Conservation (phyloP, 1,140 invertebrate genomes). For the Helicoverpa armigera region DNA sequence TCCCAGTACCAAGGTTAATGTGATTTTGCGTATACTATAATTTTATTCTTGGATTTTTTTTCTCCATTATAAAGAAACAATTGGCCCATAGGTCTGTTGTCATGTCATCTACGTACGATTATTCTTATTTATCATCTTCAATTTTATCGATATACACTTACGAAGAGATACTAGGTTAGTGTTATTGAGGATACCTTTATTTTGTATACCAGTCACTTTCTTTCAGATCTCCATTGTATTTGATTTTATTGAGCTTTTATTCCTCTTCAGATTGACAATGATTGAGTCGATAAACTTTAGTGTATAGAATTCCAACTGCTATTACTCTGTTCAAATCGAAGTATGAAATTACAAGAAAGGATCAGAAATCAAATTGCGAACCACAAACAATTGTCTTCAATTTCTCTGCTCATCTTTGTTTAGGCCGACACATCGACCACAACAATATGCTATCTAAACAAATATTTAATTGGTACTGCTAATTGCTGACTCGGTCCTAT, state of each 20-base stretch:
- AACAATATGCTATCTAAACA: constrained; percentile 71
- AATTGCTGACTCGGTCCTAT: constrained; percentile 77
- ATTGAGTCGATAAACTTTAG: neutral
- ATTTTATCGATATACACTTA: neutral
- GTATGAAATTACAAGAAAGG: neutral
- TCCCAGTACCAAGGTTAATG: constrained; percentile 5
- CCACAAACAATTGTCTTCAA: constrained; percentile 32
- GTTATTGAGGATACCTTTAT: neutral
- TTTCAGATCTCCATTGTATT: neutral
- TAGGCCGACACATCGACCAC: constrained; percentile 53
- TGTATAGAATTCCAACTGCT: neutral
- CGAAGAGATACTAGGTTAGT: neutral
- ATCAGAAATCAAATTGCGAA: constrained; percentile 7
- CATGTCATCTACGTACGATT: constrained; percentile 1
- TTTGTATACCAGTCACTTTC: neutral
- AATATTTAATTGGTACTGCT: constrained; percentile 82
- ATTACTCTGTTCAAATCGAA: neutral
- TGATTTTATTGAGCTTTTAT: neutral
- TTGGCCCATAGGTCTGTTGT: neutral
- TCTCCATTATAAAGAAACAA: constrained; percentile 36
- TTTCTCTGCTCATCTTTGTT: constrained; percentile 39
- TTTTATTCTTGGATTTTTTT: constrained; percentile 6
- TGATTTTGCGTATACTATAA: constrained; percentile 38
- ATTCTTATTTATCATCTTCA: neutral
- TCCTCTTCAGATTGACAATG: neutral